Conservation (phyloP, 2,113 vertebrate genomes). For the Falco punctatus region DNA sequence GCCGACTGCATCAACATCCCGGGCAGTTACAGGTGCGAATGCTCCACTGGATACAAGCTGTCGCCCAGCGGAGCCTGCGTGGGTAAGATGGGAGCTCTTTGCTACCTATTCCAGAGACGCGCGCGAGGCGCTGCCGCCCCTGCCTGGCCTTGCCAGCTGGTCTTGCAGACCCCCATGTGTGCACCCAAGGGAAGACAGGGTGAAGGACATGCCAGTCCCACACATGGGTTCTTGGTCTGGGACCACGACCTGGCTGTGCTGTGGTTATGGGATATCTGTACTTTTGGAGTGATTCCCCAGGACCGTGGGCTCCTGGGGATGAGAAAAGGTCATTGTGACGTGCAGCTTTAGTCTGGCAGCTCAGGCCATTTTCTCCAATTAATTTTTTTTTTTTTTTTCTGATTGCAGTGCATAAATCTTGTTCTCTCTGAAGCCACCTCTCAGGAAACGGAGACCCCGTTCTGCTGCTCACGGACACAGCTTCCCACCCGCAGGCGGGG, state of each 20-base stretch:
- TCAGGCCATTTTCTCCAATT: not conserved
- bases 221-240: not conserved
- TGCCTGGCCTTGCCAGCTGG: not conserved
- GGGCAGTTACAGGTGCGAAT: constrained; percentile 90
- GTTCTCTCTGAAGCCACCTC: not conserved
- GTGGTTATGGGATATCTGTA: not conserved
- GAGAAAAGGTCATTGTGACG: not conserved
- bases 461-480: not conserved
- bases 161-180: not conserved
- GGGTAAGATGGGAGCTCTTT: constrained; percentile 77
- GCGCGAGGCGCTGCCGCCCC: not conserved
- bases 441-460: accelerated
- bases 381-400: not conserved
- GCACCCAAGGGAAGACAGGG: not conserved
- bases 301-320: not conserved
- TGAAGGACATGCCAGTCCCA: not conserved
- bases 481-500: too few relatives aligned
- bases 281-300: not conserved
- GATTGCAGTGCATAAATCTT: not conserved
- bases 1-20: constrained; percentile 92
- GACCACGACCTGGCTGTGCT: not conserved
- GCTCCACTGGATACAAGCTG: constrained; percentile 87
- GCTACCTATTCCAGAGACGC: not conserved
- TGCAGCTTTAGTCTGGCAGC: not conserved
- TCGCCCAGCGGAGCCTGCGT: constrained; percentile 88